phyloP scores from a whole-genome alignment of 2,113 vertebrate genomes.

The Epinephelus fuscoguttatus region DNA sequence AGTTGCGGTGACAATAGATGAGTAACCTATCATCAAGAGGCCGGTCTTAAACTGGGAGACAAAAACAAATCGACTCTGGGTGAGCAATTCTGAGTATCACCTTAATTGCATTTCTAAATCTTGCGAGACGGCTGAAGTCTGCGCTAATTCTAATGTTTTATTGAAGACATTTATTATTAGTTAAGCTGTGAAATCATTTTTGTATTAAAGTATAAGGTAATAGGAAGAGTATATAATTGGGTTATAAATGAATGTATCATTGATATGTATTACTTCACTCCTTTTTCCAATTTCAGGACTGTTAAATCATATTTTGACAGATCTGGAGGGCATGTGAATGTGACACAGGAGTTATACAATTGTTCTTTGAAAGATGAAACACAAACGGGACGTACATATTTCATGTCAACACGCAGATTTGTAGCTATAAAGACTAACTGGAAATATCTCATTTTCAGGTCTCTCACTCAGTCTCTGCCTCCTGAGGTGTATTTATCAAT shows the following conservation, averaged over 20 bases:
- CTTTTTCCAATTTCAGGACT: not conserved
- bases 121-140: conserved; percentile 18
- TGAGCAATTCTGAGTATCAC: conserved; percentile 47
- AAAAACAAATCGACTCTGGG: conserved; percentile 70
- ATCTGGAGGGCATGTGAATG: not conserved
- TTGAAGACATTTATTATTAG: conserved; percentile 16
- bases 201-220: not conserved
- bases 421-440: conserved; percentile 57
- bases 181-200: conserved; percentile 11
- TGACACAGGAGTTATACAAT: not conserved
- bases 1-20: conserved; percentile 69
- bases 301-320: not conserved
- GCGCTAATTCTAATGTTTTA: conserved; percentile 32
- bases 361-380: not conserved
- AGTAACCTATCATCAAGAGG: conserved; percentile 63
- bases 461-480: conserved; percentile 82
- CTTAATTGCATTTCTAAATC: conserved; percentile 62
- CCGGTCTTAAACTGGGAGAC: conserved; percentile 58
- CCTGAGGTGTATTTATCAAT: conserved; percentile 25
- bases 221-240: not conserved
- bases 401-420: conserved; percentile 14
- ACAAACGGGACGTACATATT: not conserved
- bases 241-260: not conserved
- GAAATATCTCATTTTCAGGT: conserved; percentile 83
- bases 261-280: not conserved